Evolutionary conservation across 2,113 vertebrate species (phyloP).

Genomic region (Lates calcarifer): DNA sequence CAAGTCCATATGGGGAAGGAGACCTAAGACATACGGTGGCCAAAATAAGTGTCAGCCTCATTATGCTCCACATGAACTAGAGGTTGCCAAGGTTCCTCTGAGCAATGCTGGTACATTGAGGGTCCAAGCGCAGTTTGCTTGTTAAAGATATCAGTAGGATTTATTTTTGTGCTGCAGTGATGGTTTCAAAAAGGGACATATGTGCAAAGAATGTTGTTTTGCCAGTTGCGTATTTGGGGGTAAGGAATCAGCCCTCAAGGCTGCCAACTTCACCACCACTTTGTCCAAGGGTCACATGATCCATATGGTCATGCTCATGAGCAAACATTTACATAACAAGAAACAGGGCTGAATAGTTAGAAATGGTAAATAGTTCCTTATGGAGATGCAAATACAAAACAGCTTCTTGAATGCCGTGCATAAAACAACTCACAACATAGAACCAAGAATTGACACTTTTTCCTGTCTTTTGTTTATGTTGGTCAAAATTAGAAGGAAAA

Average conservation of each 20-base stretch:
- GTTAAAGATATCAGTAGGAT: constrained; percentile 4
- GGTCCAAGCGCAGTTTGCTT: constrained; percentile 5
- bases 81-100: constrained; percentile 40
- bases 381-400: constrained; percentile 56
- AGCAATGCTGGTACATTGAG: constrained; percentile 21
- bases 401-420: constrained; percentile 14
- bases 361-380: constrained; percentile 59
- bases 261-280: constrained; percentile 51
- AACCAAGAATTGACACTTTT: neutral
- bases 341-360: constrained; percentile 52
- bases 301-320: constrained; percentile 55
- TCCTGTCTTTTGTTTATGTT: neutral
- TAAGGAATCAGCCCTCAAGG: constrained; percentile 10
- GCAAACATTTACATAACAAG: constrained; percentile 71
- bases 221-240: constrained; percentile 7
- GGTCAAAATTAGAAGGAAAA: neutral
- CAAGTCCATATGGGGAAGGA: constrained; percentile 54
- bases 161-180: neutral
- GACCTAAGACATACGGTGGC: neutral
- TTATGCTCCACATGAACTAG: constrained; percentile 16
- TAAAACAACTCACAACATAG: constrained; percentile 9
- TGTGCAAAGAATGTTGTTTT: constrained; percentile 34
- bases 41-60: constrained; percentile 41
- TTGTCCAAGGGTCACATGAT: constrained; percentile 59
- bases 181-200: constrained; percentile 2